Evolutionary conservation across 2,113 vertebrate species (phyloP).

Genomic region (Sebastes schlegelii): DNA sequence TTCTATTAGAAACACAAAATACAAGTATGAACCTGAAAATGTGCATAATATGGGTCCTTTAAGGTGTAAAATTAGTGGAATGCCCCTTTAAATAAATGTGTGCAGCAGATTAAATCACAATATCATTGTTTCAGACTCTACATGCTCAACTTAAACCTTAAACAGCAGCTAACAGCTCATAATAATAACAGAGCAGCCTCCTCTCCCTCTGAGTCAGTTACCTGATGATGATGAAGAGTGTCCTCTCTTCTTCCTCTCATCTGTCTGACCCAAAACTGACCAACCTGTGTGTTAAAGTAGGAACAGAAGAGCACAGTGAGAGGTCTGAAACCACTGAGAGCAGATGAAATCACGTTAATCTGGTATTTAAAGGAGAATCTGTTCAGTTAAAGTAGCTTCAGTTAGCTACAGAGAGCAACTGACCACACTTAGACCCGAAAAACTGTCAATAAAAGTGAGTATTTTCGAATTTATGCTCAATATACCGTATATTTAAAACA

Average conservation of each 20-base stretch:
- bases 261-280: slow-evolving; percentile 5
- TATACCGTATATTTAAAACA: not conserved
- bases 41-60: not conserved
- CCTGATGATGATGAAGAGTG: slow-evolving; percentile 1
- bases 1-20: too few relatives aligned
- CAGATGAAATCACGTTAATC: accelerated
- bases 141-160: too few relatives aligned
- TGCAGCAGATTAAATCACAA: not conserved
- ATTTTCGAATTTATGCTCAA: not conserved
- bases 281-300: not conserved
- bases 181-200: too few relatives aligned
- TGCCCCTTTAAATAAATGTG: not conserved
- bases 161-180: not conserved
- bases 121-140: not conserved
- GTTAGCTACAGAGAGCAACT: not conserved
- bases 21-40: not conserved
- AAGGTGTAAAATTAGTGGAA: not conserved
- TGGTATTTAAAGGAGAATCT: accelerated
- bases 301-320: not conserved
- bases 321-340: not conserved
- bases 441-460: not conserved
- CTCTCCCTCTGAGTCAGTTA: not conserved
- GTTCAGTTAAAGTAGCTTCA: not conserved
- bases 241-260: slow-evolving; percentile 50
- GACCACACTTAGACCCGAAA: not conserved